Base-by-base conservation (phyloP, 2,888 invertebrate species). In the Cyclophora punctaria region DNA sequence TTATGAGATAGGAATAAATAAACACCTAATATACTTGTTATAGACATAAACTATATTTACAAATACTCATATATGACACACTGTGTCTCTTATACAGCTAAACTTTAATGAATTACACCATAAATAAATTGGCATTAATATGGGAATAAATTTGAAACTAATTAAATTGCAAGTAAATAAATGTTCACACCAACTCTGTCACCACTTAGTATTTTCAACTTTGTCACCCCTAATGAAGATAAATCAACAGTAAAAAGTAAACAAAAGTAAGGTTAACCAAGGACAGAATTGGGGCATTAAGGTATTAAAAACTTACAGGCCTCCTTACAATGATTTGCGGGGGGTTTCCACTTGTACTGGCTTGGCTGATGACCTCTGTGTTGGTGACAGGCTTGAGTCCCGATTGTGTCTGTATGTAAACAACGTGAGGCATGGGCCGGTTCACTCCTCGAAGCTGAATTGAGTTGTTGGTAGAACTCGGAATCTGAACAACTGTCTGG, bases 341-440 rank as follows among this genome's bases (percentile, higher is more conserved):
- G 59, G 89, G 87, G 59, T 86, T 89, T 45, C 85, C 85, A 70
- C 84, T 87, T 34, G 85, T 83, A 66, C 84, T 86, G 56, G 84
- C 84, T 70, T 87, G 87, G 56, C 79, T 85, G 58, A 86, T 86
- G 41, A 88, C 82, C 43, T 89, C 89, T 3, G 85, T 80, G 55
- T 83, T 86, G 3, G 83, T 75, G 45, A 88, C 84, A 4, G 87
- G 82, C 59, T 89, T 89, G 60, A 90, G 63, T 35, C 89, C 89
- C 7, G 85, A 80, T 0, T 90, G 88, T 34, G 90, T 89, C 70
- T 91, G 91, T 50, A 91, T 90, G 64, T 91, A 91, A 42, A 91
- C 90, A 58, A 91, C 81, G 61, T 90, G 91, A n/a, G 91, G 80
- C 58, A 90, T 78, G 44, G 85, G 71, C 51, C 89, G 72, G 0